These are phyloP conservation scores for Protobothrops flavoviridis DNA, from an alignment of 2,113 vertebrate species.

Conservation along the genomic window DNA sequence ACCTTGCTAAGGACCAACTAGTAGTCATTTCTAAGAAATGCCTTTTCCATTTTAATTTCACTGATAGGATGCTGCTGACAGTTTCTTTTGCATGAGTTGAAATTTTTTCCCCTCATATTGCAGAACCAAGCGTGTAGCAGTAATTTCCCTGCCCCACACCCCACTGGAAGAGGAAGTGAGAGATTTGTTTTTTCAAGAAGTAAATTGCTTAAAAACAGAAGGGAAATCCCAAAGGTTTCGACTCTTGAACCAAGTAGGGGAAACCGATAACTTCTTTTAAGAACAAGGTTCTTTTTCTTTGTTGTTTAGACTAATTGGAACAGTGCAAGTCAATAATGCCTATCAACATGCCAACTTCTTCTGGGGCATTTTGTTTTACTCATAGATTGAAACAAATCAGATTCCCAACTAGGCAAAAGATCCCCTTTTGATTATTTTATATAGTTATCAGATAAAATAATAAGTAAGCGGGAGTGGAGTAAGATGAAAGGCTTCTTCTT, in stretches of 20 bases:
- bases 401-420: not conserved
- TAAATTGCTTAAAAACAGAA: constrained; percentile 39
- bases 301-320: constrained; percentile 21
- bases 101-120: not conserved
- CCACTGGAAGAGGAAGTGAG: constrained; percentile 42
- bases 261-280: constrained; percentile 31
- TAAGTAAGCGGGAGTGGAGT: not conserved
- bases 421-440: constrained; percentile 7
- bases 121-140: constrained; percentile 39
- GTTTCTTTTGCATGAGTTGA: constrained; percentile 11
- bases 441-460: not conserved
- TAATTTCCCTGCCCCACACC: constrained; percentile 12
- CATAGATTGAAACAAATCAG: constrained; percentile 7
- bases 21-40: not conserved
- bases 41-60: constrained; percentile 14
- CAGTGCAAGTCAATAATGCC: not conserved
- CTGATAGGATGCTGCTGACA: not conserved
- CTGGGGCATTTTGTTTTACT: constrained; percentile 22
- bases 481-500: not conserved
- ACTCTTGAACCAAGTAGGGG: constrained; percentile 8
- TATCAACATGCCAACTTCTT: constrained; percentile 20
- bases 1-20: rapidly evolving
- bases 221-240: constrained; percentile 36
- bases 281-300: not conserved
- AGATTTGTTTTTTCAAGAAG: constrained; percentile 53